A percentile compares a stretch with the other conserved stretches of the same genome.
Conservation (phyloP, 2,888 invertebrate genomes). For the Metallyticus violacea region DNA sequence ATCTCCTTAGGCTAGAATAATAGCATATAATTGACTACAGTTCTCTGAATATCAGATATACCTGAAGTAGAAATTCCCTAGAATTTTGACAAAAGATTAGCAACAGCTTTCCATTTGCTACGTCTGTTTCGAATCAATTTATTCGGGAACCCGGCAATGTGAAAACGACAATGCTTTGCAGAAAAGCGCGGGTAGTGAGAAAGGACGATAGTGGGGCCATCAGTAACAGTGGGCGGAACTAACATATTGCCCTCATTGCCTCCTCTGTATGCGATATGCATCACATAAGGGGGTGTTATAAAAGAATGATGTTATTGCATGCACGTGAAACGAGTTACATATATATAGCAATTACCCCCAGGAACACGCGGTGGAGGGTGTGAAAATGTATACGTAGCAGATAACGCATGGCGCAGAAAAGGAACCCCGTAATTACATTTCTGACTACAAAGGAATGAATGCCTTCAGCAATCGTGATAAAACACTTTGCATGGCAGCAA, state of each 20-base stretch:
- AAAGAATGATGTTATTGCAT: neutral
- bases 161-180: neutral
- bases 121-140: neutral
- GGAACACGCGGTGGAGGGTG: neutral
- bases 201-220: neutral
- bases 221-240: neutral
- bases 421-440: neutral
- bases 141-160: no score
- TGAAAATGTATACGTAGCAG: neutral
- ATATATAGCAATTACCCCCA: neutral
- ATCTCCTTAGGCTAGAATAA: no score
- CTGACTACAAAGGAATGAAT: neutral
- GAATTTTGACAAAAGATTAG: no score
- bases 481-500: neutral
- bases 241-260: neutral
- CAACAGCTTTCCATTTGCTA: no score
- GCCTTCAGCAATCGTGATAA: neutral
- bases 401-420: neutral
- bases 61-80: no score
- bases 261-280: neutral
- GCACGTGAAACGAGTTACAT: neutral
- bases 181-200: no score
- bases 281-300: neutral
- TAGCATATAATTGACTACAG: no score
- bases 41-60: no score